Conservation (phyloP, 1,140 invertebrate genomes). For the Branchinecta lindahli region DNA sequence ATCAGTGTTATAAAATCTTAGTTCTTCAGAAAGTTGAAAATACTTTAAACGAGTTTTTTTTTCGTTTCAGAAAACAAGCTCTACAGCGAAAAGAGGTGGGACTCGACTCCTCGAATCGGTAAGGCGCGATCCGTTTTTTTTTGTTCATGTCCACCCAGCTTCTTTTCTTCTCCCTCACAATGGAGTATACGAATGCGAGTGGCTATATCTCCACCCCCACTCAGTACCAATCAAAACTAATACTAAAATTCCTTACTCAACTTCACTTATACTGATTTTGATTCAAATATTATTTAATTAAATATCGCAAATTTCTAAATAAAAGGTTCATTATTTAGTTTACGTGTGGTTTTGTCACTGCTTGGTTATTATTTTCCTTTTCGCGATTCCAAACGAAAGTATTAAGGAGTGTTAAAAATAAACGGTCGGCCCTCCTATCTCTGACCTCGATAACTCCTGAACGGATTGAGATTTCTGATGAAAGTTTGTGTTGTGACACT, state of each 20-base stretch:
- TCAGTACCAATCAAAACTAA: neutral
- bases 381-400: too few species aligned
- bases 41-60: neutral
- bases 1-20: too few species aligned
- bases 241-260: neutral
- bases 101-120: neutral
- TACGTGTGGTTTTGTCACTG: too few species aligned
- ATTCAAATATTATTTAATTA: neutral
- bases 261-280: neutral
- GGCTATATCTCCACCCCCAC: too few species aligned
- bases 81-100: conserved; percentile 1
- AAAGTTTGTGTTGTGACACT: too few species aligned
- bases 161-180: neutral
- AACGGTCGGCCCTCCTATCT: too few species aligned
- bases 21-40: too few species aligned
- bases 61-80: conserved; percentile 4
- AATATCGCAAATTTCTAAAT: neutral
- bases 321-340: too few species aligned
- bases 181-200: neutral
- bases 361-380: too few species aligned
- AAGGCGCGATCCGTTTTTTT: neutral
- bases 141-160: neutral
- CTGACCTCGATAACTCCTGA: too few species aligned
- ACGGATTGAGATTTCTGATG: too few species aligned
- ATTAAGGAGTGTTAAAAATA: too few species aligned